phyloP scores from a whole-genome alignment of 2,888 invertebrate species.

The Cerceris rybyensis region DNA sequence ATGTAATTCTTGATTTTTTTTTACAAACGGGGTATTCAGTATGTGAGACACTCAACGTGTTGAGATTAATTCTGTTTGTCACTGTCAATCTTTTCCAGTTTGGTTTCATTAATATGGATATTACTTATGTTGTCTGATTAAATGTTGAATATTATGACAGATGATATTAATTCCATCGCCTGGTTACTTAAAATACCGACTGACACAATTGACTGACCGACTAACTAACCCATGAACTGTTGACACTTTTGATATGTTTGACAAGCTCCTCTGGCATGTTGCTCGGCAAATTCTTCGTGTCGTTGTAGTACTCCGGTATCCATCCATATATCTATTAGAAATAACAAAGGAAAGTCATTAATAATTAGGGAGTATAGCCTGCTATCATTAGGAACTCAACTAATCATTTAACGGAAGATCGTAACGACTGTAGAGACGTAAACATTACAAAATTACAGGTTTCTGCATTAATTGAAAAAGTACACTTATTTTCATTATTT shows the following conservation, averaged over 20 bases:
- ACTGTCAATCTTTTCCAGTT: too few species aligned
- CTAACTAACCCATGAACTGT: slow-evolving; percentile 70
- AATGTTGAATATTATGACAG: slow-evolving; percentile 2
- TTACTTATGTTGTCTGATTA: neutral
- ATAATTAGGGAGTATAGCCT: neutral
- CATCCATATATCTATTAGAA: slow-evolving; percentile 87
- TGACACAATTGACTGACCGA: slow-evolving; percentile 63
- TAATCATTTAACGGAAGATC: too few species aligned
- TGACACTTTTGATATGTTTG: slow-evolving; percentile 80
- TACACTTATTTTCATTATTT: too few species aligned
- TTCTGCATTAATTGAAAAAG: neutral
- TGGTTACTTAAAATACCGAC: slow-evolving; percentile 49
- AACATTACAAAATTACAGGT: neutral
- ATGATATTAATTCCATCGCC: neutral
- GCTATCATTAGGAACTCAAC: too few species aligned
- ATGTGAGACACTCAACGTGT: too few species aligned
- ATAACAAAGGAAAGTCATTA: slow-evolving; percentile 36
- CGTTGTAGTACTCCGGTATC: slow-evolving; percentile 86
- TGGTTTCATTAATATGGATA: too few species aligned
- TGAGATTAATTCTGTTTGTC: too few species aligned
- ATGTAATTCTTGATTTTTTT: too few species aligned
- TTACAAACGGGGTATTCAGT: too few species aligned
- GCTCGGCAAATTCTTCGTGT: slow-evolving; percentile 82
- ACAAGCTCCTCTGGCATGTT: slow-evolving; percentile 85
- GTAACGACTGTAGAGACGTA: neutral